These are phyloP conservation scores for Pteropus rufus DNA, from an alignment of 2,797 vertebrate species.

Conservation along the genomic window DNA sequence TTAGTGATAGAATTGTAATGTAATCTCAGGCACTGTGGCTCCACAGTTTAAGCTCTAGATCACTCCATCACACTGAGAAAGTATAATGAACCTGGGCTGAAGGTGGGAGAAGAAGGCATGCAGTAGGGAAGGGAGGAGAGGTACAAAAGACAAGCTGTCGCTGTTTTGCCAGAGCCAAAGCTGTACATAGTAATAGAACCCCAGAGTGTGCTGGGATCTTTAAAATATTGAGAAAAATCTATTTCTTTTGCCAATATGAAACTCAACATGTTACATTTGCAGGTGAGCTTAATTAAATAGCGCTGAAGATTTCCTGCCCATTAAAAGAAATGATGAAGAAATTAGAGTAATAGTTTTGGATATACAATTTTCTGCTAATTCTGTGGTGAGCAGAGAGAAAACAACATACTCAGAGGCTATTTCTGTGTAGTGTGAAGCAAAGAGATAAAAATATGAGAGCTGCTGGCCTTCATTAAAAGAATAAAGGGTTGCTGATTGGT, in stretches of 20 bases:
- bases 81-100: background rate
- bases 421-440: constrained; percentile 50
- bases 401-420: constrained; percentile 43
- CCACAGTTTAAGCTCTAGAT: background rate
- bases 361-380: constrained; percentile 51
- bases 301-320: constrained; percentile 23
- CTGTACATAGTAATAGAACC: background rate
- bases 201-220: background rate
- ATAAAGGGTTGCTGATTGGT: constrained; percentile 63
- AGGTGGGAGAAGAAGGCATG: background rate
- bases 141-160: background rate
- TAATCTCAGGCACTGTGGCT: background rate
- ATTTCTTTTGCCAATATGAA: background rate
- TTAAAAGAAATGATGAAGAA: constrained; percentile 17
- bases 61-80: background rate
- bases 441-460: constrained; percentile 55
- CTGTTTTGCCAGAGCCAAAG: background rate
- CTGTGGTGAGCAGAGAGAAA: background rate
- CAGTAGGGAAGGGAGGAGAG: background rate
- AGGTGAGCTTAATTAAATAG: constrained; percentile 47
- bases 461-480: constrained; percentile 62
- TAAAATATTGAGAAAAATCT: background rate
- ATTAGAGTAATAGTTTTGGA: background rate
- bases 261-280: background rate
- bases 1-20: background rate